Percentiles rank a stretch among this genome's conserved stretches.
These are phyloP conservation scores for Oenanthe oenanthe DNA, from an alignment of 2,113 vertebrate species.

Conservation along the genomic window DNA sequence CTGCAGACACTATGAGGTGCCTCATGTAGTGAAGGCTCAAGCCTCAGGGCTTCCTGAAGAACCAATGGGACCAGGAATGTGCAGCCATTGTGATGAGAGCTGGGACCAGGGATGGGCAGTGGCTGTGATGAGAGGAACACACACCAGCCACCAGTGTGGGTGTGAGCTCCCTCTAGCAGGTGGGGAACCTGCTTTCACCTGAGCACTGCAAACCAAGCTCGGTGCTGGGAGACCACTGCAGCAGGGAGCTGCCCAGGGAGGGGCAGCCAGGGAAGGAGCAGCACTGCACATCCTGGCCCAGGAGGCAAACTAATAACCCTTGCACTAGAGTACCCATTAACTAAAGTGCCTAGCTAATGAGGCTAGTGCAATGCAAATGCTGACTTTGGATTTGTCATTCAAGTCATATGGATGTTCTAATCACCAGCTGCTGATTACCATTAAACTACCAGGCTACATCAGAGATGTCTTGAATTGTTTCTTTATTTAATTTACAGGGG, in stretches of 20 bases:
- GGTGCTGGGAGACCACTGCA: fast-evolving
- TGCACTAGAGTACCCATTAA: neutral
- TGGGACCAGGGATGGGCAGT: neutral
- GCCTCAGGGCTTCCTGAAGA: neutral
- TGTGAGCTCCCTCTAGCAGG: neutral
- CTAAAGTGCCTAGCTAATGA: neutral
- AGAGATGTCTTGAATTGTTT: neutral
- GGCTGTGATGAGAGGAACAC: neutral
- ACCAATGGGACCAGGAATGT: neutral
- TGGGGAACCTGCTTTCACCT: neutral
- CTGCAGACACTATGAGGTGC: neutral
- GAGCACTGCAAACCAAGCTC: neutral
- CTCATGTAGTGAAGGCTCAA: neutral
- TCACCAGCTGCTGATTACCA: conserved; percentile 10
- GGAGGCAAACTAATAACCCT: neutral
- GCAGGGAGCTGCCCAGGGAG: fast-evolving
- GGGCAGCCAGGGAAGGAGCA: neutral
- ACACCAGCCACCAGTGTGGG: fast-evolving
- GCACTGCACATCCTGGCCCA: neutral
- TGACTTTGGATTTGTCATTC: conserved; percentile 1
- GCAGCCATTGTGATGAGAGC: neutral
- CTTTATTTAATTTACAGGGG: neutral
- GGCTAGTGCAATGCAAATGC: neutral
- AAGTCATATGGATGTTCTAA: conserved; percentile 5
- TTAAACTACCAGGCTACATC: neutral